Conservation (phyloP, 1,140 invertebrate genomes). For the Colletes latitarsis region DNA sequence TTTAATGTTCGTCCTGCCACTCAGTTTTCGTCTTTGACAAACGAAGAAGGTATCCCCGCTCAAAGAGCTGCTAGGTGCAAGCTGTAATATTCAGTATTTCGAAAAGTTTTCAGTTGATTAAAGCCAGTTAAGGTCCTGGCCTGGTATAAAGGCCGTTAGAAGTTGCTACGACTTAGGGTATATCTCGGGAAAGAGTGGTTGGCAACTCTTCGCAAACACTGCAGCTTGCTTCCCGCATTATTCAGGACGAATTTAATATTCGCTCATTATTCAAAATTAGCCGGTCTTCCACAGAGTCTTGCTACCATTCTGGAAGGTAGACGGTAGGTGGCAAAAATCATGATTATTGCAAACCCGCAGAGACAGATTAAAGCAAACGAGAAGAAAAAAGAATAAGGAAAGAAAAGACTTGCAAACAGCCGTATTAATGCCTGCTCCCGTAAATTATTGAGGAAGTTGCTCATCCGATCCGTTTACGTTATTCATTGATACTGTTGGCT, state of each 20-base stretch:
- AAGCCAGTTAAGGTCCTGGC: constrained; percentile 64
- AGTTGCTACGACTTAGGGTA: constrained; percentile 47
- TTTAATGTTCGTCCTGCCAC: background rate
- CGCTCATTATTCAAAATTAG: constrained; percentile 69
- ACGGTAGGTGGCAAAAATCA: constrained; percentile 9
- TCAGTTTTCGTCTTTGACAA: background rate
- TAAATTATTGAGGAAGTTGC: background rate
- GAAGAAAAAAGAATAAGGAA: too few relatives aligned
- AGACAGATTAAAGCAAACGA: background rate
- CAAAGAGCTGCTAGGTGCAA: constrained; percentile 47
- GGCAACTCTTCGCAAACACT: constrained; percentile 62
- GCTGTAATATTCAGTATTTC: constrained; percentile 63
- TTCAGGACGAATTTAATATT: constrained; percentile 68
- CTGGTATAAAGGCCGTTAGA: constrained; percentile 46
- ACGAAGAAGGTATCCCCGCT: constrained; percentile 6
- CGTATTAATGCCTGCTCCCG: constrained; percentile 6
- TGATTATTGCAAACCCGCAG: constrained; percentile 14
- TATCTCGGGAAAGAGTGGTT: constrained; percentile 60
- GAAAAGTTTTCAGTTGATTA: constrained; percentile 69
- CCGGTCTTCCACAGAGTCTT: constrained; percentile 44
- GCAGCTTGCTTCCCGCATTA: constrained; percentile 45
- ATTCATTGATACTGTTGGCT: background rate
- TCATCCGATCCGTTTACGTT: background rate
- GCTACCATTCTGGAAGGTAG: constrained; percentile 2
- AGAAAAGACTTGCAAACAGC: background rate